phyloP scores from a whole-genome alignment of 2,113 vertebrate genomes.

The Serilophus lunatus region DNA sequence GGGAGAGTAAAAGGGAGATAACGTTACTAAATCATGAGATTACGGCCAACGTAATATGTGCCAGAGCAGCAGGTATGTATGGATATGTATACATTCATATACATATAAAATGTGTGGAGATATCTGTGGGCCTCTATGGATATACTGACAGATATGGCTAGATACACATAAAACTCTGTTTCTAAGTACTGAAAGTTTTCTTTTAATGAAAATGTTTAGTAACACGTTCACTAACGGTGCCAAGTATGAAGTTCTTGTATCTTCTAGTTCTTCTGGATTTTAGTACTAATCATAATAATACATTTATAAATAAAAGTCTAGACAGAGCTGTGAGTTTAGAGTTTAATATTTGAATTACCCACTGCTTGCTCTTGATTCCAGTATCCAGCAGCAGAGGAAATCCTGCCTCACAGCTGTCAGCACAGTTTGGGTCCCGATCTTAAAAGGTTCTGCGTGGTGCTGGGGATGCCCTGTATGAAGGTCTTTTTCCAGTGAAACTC shows the following conservation, averaged over 20 bases:
- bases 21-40: background rate
- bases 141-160: background rate
- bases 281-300: background rate
- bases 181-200: background rate
- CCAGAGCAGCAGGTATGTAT: background rate
- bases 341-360: background rate
- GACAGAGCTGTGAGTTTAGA: background rate
- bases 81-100: background rate
- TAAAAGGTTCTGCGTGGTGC: background rate
- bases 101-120: background rate
- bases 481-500: background rate
- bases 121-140: background rate
- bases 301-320: background rate
- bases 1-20: conserved; percentile 16
- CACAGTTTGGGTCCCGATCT: background rate
- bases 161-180: background rate
- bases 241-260: background rate
- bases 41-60: background rate
- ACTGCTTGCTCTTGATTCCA: background rate
- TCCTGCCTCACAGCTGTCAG: background rate
- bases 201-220: background rate
- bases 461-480: background rate
- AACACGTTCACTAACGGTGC: background rate
- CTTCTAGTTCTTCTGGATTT: background rate
- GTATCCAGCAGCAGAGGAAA: background rate